Percentiles rank a stretch among this genome's conserved stretches.
Evolutionary conservation across 2,113 vertebrate species (phyloP).

Genomic region (Salminus brasiliensis): DNA sequence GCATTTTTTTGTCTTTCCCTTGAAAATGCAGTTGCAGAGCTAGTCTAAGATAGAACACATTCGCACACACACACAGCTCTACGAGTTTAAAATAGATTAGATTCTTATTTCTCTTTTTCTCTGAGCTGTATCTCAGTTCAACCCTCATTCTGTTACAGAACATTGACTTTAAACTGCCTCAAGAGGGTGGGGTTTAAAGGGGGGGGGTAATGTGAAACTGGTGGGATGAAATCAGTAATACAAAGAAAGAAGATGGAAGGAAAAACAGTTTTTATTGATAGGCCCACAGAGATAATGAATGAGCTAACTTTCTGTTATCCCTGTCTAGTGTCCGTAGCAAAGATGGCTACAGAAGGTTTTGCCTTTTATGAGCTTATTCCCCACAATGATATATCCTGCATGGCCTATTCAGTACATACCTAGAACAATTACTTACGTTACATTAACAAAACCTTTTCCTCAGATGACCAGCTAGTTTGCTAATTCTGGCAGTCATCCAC

Average conservation of each 20-base stretch:
- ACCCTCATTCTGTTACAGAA: constrained; percentile 16
- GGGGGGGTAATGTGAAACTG: background rate
- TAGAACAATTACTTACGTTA: background rate
- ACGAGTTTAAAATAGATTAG: background rate
- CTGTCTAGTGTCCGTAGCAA: background rate
- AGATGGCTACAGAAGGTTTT: background rate
- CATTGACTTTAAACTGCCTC: constrained; percentile 24
- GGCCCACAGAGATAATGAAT: background rate
- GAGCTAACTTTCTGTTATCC: background rate
- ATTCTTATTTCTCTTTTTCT: background rate
- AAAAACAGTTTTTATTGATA: background rate
- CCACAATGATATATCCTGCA: background rate
- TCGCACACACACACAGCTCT: background rate
- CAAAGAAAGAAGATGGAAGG: background rate
- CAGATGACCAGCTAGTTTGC: background rate
- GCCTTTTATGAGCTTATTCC: constrained; percentile 20
- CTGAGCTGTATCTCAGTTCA: constrained; percentile 7
- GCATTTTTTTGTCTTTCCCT: background rate
- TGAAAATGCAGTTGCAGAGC: background rate
- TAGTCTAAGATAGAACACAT: background rate
- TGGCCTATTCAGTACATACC: background rate
- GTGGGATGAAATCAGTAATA: constrained; percentile 28
- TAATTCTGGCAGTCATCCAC: constrained; percentile 11
- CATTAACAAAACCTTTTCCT: constrained; percentile 7
- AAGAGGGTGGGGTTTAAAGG: background rate